Evolutionary conservation across 1,140 invertebrate genomes (phyloP).

Genomic region (Lycorma delicatula): DNA sequence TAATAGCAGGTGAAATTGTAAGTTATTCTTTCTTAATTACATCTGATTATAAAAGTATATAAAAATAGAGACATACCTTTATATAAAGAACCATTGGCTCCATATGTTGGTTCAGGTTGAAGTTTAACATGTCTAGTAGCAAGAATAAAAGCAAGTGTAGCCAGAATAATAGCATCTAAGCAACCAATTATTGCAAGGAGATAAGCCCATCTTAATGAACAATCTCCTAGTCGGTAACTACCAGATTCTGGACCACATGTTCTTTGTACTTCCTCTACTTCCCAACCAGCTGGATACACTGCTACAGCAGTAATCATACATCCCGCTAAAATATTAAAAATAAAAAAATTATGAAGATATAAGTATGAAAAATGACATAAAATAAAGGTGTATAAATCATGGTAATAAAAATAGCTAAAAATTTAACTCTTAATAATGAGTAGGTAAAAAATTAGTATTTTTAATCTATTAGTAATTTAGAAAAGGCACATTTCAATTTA

Average conservation of each 20-base stretch:
- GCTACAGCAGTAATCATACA: constrained; percentile 75
- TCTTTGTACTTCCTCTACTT: constrained; percentile 65
- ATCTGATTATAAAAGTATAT: no score
- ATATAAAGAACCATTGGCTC: constrained; percentile 41
- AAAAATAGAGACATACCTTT: constrained; percentile 45
- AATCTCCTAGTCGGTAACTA: constrained; percentile 67
- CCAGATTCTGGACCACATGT: constrained; percentile 78
- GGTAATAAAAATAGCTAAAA: background rate
- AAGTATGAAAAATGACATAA: background rate
- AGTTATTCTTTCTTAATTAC: no score
- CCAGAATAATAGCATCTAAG: constrained; percentile 80
- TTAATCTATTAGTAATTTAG: no score
- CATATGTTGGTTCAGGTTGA: constrained; percentile 68
- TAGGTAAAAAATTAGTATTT: no score
- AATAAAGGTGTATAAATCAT: background rate
- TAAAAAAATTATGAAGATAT: no score
- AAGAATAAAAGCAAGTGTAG: constrained; percentile 87
- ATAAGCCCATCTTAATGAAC: constrained; percentile 91
- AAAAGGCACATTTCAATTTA: no score
- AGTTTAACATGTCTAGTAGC: constrained; percentile 79
- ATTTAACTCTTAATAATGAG: background rate
- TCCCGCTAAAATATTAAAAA: constrained; percentile 60
- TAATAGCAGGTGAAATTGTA: no score
- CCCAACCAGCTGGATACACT: constrained; percentile 91
- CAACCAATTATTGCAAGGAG: constrained; percentile 86